Percentiles rank a stretch among this genome's conserved stretches.
phyloP scores from a whole-genome alignment of 2,888 invertebrate genomes.

The Empis livida region DNA sequence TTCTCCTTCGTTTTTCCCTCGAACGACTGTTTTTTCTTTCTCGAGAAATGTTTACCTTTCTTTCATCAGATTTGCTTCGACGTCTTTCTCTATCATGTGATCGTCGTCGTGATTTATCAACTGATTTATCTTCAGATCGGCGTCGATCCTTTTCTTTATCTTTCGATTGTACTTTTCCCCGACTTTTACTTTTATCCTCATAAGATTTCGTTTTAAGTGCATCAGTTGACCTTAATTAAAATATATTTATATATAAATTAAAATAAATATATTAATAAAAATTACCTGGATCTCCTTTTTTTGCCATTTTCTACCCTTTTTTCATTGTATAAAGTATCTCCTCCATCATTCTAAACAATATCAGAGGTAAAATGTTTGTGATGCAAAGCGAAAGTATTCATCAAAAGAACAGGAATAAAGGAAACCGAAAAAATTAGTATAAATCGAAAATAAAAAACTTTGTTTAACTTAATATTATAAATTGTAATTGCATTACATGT shows the following conservation, averaged over 20 bases:
- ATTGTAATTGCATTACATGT: neutral
- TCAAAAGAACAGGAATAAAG: constrained; percentile 16
- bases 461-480: constrained; percentile 1
- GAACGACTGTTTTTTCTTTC: constrained; percentile 14
- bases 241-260: neutral
- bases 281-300: constrained; percentile 7
- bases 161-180: constrained; percentile 11
- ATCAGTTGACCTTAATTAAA: too few relatives aligned
- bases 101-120: neutral
- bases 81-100: constrained; percentile 8
- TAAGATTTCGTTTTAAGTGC: constrained; percentile 3
- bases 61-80: constrained; percentile 8
- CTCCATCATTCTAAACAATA: too few relatives aligned
- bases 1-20: constrained; percentile 10
- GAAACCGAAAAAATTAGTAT: constrained; percentile 17
- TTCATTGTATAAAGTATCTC: neutral
- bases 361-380: neutral
- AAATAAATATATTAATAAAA: neutral
- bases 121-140: constrained; percentile 16
- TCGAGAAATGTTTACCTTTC: constrained; percentile 25
- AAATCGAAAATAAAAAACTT: neutral
- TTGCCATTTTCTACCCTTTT: constrained; percentile 10
- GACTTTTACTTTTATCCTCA: constrained; percentile 10
- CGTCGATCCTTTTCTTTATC: constrained; percentile 16
- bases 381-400: neutral